phyloP scores from a whole-genome alignment of 2,113 vertebrate genomes.

The Chaetodon trifascialis region DNA sequence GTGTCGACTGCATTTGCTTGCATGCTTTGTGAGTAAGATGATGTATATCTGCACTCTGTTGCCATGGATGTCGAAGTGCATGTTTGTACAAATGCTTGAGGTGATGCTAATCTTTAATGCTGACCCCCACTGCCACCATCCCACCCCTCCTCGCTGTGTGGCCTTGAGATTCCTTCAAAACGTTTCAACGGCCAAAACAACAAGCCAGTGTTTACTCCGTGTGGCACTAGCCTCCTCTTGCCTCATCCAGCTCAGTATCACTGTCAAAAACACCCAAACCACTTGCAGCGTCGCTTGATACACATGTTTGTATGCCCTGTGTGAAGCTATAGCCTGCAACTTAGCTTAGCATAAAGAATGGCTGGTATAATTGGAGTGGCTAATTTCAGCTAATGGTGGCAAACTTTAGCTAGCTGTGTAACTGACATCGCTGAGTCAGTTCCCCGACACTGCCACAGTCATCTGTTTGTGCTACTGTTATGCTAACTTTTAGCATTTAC shows the following conservation, averaged over 20 bases:
- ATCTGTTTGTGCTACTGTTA: too few relatives aligned
- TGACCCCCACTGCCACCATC: neutral
- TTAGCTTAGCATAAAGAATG: too few relatives aligned
- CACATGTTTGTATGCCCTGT: too few relatives aligned
- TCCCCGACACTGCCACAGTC: too few relatives aligned
- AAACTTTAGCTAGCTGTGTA: too few relatives aligned
- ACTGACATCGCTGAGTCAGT: too few relatives aligned
- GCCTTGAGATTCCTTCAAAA: conserved; percentile 69
- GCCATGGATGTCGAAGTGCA: neutral
- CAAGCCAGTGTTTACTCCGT: conserved; percentile 30
- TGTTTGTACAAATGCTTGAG: conserved; percentile 14
- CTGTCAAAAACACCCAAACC: conserved; percentile 3
- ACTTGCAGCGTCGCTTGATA: neutral
- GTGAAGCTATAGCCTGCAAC: too few relatives aligned
- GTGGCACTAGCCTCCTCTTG: neutral
- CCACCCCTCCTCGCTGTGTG: neutral
- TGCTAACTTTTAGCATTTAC: too few relatives aligned
- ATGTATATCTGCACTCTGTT: neutral
- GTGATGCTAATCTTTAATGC: conserved; percentile 2
- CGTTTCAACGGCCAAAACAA: conserved; percentile 49
- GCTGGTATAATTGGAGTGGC: too few relatives aligned
- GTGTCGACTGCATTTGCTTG: neutral
- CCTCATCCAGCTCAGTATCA: neutral
- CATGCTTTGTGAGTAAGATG: neutral
- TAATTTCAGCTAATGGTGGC: too few relatives aligned